These are phyloP conservation scores for Gobio occitaniae DNA, from an alignment of 2,797 vertebrate genomes.

Conservation along the genomic window DNA sequence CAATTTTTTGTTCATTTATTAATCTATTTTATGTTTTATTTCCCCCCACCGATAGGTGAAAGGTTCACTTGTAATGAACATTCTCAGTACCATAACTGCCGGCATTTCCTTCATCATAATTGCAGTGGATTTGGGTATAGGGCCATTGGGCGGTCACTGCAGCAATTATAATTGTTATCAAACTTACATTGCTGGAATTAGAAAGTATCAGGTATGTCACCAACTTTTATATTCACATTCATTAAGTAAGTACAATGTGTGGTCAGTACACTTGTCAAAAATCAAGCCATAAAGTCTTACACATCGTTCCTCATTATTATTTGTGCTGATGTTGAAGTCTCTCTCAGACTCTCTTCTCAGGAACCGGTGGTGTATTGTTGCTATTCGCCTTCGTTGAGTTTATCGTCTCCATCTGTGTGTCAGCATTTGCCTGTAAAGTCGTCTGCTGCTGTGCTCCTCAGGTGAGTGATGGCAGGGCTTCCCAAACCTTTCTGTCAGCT, in stretches of 20 bases:
- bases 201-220: neutral
- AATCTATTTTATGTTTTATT: neutral
- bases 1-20: too few relatives aligned
- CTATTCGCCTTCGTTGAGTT: conserved; percentile 5
- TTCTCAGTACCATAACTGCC: conserved; percentile 4
- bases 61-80: conserved; percentile 11
- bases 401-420: conserved; percentile 23
- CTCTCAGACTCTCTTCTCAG: neutral
- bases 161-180: neutral
- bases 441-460: neutral
- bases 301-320: neutral
- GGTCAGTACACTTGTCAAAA: neutral
- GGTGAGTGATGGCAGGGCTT: neutral
- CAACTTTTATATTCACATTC: neutral
- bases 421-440: conserved; percentile 7
- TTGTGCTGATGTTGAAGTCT: neutral
- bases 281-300: neutral
- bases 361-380: neutral
- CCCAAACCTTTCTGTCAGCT: neutral
- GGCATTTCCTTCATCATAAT: neutral
- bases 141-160: neutral
- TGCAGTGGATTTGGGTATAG: neutral
- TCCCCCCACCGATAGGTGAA: neutral
- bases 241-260: neutral
- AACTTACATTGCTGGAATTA: neutral